Evolutionary conservation across 2,797 vertebrate genomes (phyloP).

Genomic region (Sebastes itinus): DNA sequence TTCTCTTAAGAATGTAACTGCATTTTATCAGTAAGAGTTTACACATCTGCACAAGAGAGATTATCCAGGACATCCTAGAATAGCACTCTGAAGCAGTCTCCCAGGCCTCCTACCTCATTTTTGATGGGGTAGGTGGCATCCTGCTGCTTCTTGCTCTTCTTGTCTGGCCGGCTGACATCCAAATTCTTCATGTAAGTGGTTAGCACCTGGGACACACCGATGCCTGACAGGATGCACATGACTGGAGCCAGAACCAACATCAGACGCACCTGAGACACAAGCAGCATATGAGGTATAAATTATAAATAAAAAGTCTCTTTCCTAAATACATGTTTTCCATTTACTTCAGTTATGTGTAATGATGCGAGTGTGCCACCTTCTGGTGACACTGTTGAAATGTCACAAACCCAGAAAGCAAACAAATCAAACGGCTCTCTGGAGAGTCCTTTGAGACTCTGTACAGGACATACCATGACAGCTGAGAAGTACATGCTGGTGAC

Average conservation of each 20-base stretch:
- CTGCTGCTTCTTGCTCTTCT: conserved; percentile 96
- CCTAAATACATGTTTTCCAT: not conserved
- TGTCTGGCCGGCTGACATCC: conserved; percentile 95
- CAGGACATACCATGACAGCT: conserved; percentile 92
- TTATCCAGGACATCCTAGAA: too few relatives aligned
- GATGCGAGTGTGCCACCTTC: not conserved
- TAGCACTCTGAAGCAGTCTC: not conserved
- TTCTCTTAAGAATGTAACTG: not conserved
- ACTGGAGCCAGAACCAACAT: conserved; percentile 98
- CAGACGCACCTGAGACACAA: conserved; percentile 88
- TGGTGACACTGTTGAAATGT: not conserved
- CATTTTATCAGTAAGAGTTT: accelerated
- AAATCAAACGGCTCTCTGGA: not conserved
- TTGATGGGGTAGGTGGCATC: conserved; percentile 98
- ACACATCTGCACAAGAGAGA: not conserved
- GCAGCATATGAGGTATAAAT: not conserved
- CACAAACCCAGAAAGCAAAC: not conserved
- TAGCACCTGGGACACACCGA: conserved; percentile 96
- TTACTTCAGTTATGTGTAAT: not conserved
- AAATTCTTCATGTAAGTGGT: conserved; percentile 99
- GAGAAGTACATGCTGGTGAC: conserved; percentile 99
- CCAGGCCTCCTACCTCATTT: conserved; percentile 86
- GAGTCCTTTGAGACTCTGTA: not conserved
- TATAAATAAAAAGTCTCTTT: not conserved
- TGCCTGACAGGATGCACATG: conserved; percentile 99